A percentile compares a stretch with the other conserved stretches of the same genome.
phyloP scores from a whole-genome alignment of 2,888 invertebrate genomes.

The Lutraria lutraria region DNA sequence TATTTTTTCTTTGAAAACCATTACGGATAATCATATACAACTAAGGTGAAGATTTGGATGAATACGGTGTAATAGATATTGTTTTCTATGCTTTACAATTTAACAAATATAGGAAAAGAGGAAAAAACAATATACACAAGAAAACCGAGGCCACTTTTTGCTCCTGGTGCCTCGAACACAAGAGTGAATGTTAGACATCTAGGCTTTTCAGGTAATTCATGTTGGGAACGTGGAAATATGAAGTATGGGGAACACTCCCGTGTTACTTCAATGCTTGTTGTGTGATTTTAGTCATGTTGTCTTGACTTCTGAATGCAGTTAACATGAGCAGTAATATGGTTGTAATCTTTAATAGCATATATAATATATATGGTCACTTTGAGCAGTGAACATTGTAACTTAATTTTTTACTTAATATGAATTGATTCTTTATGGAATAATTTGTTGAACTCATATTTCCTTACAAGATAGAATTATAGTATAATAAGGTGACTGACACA shows the following conservation, averaged over 20 bases:
- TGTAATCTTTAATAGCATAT: background rate
- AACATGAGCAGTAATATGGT: slow-evolving; percentile 31
- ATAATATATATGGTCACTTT: no score
- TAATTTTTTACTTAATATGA: no score
- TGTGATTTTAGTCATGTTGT: slow-evolving; percentile 14
- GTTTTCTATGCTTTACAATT: slow-evolving; percentile 37
- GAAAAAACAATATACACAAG: slow-evolving; percentile 32
- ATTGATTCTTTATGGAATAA: no score
- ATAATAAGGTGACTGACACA: no score
- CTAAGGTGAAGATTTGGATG: background rate
- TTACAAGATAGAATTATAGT: no score
- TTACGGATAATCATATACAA: background rate
- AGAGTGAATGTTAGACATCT: slow-evolving; percentile 43
- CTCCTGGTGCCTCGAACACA: slow-evolving; percentile 28
- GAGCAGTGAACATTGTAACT: no score
- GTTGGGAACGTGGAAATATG: slow-evolving; percentile 17
- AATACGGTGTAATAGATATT: background rate
- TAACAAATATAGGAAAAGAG: slow-evolving; percentile 35
- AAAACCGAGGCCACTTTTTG: slow-evolving; percentile 33
- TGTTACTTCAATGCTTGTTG: slow-evolving; percentile 25
- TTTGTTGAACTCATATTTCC: no score
- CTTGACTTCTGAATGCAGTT: background rate
- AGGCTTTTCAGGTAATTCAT: slow-evolving; percentile 43
- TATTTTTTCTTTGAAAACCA: background rate
- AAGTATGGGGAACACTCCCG: background rate